A percentile compares a stretch with the other conserved stretches of the same genome.
Evolutionary conservation across 2,797 vertebrate species (phyloP).

Genomic region (Hylomyscus alleni): DNA sequence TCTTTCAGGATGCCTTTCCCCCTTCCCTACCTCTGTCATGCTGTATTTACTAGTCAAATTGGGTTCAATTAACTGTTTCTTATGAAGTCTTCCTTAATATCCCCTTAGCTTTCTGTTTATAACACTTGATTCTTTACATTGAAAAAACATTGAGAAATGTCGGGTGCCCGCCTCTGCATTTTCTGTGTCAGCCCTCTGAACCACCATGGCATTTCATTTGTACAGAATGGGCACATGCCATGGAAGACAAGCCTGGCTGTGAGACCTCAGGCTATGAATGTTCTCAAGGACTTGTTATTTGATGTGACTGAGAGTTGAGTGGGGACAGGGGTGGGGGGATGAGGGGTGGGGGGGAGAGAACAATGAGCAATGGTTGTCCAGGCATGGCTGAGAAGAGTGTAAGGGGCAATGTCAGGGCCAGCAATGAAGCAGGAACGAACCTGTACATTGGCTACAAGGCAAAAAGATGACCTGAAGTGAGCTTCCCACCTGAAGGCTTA

Average conservation of each 20-base stretch:
- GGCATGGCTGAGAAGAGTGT: background rate
- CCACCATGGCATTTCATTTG: background rate
- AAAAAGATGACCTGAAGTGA: background rate
- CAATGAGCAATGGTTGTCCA: background rate
- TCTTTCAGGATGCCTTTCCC: background rate
- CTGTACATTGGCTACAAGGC: rapidly evolving
- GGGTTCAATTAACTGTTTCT: background rate
- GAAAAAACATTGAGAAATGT: background rate
- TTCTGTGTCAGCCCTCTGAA: background rate
- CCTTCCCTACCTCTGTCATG: background rate
- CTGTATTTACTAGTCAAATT: background rate
- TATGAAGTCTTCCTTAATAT: slow-evolving; percentile 26
- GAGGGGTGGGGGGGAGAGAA: background rate
- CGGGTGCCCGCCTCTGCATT: background rate
- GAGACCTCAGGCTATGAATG: background rate
- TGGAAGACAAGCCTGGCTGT: background rate
- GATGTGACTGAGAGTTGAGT: background rate
- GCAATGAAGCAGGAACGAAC: background rate
- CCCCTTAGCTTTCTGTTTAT: background rate
- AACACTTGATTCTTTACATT: background rate
- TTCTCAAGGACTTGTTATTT: background rate
- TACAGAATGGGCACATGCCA: background rate
- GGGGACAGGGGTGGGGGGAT: background rate
- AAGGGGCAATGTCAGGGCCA: background rate
- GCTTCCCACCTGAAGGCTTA: background rate